phyloP scores from a whole-genome alignment of 2,888 invertebrate species.

The Drosophila acutilabella region DNA sequence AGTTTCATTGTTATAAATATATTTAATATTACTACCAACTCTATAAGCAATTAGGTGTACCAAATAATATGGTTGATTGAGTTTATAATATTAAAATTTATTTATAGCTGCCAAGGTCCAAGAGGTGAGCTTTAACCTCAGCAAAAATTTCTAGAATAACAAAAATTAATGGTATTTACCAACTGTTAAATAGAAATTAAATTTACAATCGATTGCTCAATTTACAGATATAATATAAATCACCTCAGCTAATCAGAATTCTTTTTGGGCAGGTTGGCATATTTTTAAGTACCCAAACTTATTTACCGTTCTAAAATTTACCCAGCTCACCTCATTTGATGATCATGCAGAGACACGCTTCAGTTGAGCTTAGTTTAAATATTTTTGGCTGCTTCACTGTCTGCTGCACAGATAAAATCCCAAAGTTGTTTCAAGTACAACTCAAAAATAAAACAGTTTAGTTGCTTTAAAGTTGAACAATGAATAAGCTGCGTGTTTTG shows the following conservation, averaged over 20 bases:
- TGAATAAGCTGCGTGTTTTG: conserved; percentile 56
- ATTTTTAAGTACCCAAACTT: not conserved
- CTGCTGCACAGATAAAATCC: conserved; percentile 51
- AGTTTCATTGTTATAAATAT: too few species aligned
- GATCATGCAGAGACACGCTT: conserved; percentile 27
- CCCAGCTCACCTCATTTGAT: not conserved
- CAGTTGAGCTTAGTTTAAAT: conserved; percentile 23
- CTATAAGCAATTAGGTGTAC: not conserved
- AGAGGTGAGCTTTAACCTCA: not conserved
- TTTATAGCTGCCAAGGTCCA: not conserved
- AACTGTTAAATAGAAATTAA: not conserved
- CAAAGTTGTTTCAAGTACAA: conserved; percentile 5
- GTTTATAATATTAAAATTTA: not conserved
- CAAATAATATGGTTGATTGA: not conserved
- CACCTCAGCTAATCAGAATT: too few species aligned
- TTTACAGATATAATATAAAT: not conserved
- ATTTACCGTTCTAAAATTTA: not conserved
- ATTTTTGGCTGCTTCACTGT: conserved; percentile 29
- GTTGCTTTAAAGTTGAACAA: conserved; percentile 21
- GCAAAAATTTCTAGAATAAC: not conserved
- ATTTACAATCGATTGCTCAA: not conserved
- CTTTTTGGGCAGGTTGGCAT: too few species aligned
- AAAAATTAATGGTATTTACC: not conserved
- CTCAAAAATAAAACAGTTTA: not conserved
- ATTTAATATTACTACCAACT: not conserved